A percentile compares a stretch with the other conserved stretches of the same genome.
Conservation (phyloP, 1,140 invertebrate genomes). For the Danaus plexippus region DNA sequence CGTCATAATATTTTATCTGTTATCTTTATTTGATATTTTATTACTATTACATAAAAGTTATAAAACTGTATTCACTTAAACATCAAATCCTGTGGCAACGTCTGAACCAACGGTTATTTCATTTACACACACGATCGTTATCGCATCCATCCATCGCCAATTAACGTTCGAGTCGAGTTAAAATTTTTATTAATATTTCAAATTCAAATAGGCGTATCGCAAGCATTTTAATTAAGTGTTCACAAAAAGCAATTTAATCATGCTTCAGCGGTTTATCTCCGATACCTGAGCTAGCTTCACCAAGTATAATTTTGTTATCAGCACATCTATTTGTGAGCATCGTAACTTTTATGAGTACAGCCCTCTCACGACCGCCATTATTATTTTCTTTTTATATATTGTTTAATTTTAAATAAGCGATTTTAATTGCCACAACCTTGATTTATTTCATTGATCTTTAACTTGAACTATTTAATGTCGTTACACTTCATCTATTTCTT, state of each 20-base stretch:
- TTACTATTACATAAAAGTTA: no score
- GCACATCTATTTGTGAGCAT: conserved; percentile 32
- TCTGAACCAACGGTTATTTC: no score
- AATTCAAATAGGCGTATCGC: no score
- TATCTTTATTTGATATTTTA: no score
- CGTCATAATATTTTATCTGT: no score
- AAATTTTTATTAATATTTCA: no score
- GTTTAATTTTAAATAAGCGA: conserved; percentile 6
- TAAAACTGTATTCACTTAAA: no score
- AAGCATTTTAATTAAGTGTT: background rate
- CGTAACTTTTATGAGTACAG: conserved; percentile 32
- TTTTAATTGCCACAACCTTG: background rate
- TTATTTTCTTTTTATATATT: conserved; percentile 26
- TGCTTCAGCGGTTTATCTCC: conserved; percentile 6
- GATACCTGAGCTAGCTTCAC: conserved; percentile 6
- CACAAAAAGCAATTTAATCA: conserved; percentile 11
- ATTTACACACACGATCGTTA: no score
- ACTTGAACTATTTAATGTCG: background rate
- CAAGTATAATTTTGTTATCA: conserved; percentile 43
- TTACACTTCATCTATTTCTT: background rate
- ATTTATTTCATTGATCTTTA: background rate
- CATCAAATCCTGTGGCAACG: no score
- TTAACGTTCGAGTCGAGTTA: no score
- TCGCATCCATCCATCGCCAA: no score
- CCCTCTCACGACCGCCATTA: conserved; percentile 29